Percentiles rank a stretch among this genome's conserved stretches.
phyloP scores from a whole-genome alignment of 1,140 invertebrate genomes.

The Philopotamus ludificatus region DNA sequence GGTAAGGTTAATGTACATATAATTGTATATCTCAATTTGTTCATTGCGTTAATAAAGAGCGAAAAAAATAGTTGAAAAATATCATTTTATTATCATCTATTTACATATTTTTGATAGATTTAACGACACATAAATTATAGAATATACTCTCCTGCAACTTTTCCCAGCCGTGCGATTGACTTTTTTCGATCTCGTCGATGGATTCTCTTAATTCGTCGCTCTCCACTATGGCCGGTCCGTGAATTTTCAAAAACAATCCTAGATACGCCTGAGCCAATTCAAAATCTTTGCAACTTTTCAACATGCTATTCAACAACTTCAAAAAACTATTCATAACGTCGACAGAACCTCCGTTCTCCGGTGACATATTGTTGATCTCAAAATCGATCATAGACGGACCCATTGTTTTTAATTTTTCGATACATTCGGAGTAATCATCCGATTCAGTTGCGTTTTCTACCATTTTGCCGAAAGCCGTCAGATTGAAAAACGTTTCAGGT shows the following conservation, averaged over 20 bases:
- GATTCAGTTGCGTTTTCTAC: slow-evolving; percentile 51
- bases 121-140: slow-evolving; percentile 75
- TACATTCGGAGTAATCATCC: slow-evolving; percentile 58
- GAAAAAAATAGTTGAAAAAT: background rate
- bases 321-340: slow-evolving; percentile 78
- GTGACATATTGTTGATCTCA: slow-evolving; percentile 80
- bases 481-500: slow-evolving; percentile 60
- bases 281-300: slow-evolving; percentile 79
- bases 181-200: slow-evolving; percentile 60
- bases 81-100: slow-evolving; percentile 12
- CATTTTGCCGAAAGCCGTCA: slow-evolving; percentile 67
- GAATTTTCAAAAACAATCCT: slow-evolving; percentile 86
- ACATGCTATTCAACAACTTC: slow-evolving; percentile 68
- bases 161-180: slow-evolving; percentile 65
- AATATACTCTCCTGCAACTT: slow-evolving; percentile 70
- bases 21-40: too few species aligned
- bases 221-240: slow-evolving; percentile 65
- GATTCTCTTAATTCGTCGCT: slow-evolving; percentile 58
- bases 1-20: too few species aligned
- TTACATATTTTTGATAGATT: slow-evolving; percentile 68
- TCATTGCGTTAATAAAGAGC: background rate
- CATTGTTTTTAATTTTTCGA: slow-evolving; percentile 76
- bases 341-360: slow-evolving; percentile 67
- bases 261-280: slow-evolving; percentile 92
- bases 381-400: slow-evolving; percentile 86